Evolutionary conservation across 2,113 vertebrate genomes (phyloP).

Genomic region (Aythya baeri): DNA sequence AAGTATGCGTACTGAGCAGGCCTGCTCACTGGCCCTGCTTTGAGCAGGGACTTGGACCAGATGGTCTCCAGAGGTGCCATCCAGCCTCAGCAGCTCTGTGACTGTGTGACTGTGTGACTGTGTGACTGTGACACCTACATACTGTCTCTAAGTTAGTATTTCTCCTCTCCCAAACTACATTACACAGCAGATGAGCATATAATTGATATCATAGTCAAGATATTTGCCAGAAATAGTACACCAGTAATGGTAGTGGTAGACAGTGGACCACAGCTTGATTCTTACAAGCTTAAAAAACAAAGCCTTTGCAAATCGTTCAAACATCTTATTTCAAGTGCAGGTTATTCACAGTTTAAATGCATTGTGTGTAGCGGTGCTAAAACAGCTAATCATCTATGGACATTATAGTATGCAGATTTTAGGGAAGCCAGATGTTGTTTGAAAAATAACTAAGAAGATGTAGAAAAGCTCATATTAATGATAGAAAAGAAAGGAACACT

Average conservation of each 20-base stretch:
- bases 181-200: background rate
- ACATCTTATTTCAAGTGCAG: background rate
- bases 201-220: background rate
- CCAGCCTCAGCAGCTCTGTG: background rate
- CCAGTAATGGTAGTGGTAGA: background rate
- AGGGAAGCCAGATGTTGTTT: background rate
- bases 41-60: background rate
- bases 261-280: background rate
- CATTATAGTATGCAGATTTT: background rate
- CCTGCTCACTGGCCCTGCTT: accelerated
- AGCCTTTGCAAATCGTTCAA: background rate
- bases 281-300: background rate
- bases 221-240: background rate
- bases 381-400: background rate
- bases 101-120: background rate
- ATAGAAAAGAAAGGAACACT: background rate
- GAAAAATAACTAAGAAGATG: background rate
- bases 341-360: background rate
- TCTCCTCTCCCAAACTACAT: background rate
- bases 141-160: background rate
- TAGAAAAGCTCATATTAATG: background rate
- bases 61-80: background rate
- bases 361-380: background rate
- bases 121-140: background rate
- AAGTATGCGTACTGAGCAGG: background rate